Evolutionary conservation across 2,113 vertebrate species (phyloP), one percentile per base, ranked within the genome.

Genomic region (Melanocharis versteri): DNA sequence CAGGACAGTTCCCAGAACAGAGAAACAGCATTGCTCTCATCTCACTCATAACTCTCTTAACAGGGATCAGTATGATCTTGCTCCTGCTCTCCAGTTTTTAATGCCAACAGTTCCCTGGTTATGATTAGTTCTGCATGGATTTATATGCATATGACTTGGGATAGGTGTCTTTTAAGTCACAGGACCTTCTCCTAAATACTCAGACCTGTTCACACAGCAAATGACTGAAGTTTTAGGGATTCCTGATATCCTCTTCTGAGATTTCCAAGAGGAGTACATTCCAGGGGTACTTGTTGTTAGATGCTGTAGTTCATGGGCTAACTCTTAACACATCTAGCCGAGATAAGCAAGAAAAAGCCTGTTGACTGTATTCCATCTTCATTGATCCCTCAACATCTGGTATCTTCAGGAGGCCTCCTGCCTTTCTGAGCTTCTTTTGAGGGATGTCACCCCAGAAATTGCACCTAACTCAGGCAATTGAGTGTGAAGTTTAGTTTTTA

Each of bases 71-170:
- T 6, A 16, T 7, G 13, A 47, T 14, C 31, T 37, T 35, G 5
- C 23, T 73, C 21, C 57, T 14, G 0, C 54, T 70, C 18, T 64
- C 56, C 53, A 66, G 5, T 31, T 83, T 60, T 22, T 69, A 71
- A 54, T 47, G 40, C 15, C 26, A 12, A 23, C 3, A 16, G 28
- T 42, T 84, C 60, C 39, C 39, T 75, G 10, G 19, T 40, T 44
- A 15, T n/a, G 72, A 28, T 22, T 40, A 24, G 15, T 33, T 83
- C 50, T 73, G 33, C 30, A 11, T 11, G 11, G 48, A 30, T 90
- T 73, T 66, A 15, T 26, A 26, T 4, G 11, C 1, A 0, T 15
- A 14, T 44, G 35, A 22, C n/a, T 47, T 11, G 2, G 35, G 16
- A 42, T 20, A 58, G 53, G 10, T 2, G 2, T 14, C 27, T 66